Evolutionary conservation across 2,888 invertebrate species (phyloP).

Genomic region (Branchipolynoe longqiensis): DNA sequence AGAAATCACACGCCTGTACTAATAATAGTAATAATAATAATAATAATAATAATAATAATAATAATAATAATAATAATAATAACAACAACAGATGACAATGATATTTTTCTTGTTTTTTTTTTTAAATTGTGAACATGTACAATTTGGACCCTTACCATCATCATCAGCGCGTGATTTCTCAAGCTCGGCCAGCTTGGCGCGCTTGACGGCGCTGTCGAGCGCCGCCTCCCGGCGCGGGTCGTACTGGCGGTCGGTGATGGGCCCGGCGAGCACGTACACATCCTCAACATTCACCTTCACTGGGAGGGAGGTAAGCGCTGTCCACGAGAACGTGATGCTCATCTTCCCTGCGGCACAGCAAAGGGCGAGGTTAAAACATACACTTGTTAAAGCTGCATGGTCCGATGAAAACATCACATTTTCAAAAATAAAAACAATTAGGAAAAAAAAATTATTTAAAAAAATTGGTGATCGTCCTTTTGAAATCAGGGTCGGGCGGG

Average conservation of each 20-base stretch:
- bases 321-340: conserved; percentile 87
- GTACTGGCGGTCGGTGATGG: conserved; percentile 86
- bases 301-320: conserved; percentile 88
- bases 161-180: conserved; percentile 75
- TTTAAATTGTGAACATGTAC: too few species aligned
- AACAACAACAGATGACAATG: background rate
- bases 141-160: too few species aligned
- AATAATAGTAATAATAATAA: too few species aligned
- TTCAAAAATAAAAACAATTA: too few species aligned
- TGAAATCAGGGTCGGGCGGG: too few species aligned
- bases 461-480: too few species aligned
- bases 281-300: conserved; percentile 88
- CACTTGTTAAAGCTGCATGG: too few species aligned
- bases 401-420: too few species aligned
- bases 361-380: background rate
- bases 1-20: too few species aligned
- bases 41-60: background rate
- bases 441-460: too few species aligned
- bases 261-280: conserved; percentile 88
- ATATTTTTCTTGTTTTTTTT: too few species aligned
- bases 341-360: conserved; percentile 79
- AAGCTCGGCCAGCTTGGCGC: conserved; percentile 87
- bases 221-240: conserved; percentile 89
- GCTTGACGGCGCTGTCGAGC: conserved; percentile 88
- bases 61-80: background rate